Evolutionary conservation across 2,113 vertebrate species (phyloP).

Genomic region (Lagopus leucura): DNA sequence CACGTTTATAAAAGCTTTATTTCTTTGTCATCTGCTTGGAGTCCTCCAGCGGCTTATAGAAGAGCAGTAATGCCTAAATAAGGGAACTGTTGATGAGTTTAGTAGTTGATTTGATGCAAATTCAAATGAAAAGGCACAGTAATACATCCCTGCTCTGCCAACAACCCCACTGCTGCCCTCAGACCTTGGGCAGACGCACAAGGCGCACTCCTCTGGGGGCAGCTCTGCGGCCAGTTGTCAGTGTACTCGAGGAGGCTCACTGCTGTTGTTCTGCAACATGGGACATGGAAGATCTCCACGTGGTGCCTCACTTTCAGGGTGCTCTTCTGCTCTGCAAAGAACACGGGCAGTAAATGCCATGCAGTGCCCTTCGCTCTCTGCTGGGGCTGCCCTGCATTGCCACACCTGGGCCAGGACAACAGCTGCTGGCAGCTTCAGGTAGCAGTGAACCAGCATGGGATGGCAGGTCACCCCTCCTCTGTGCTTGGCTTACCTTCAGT

Average conservation of each 20-base stretch:
- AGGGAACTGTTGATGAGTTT: background rate
- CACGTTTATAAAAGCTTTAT: background rate
- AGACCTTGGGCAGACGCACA: no score
- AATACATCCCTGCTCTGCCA: background rate
- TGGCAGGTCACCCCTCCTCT: background rate
- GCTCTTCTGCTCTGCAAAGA: background rate
- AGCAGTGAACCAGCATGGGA: background rate
- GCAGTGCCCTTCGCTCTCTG: background rate
- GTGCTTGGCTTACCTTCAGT: background rate
- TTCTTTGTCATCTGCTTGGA: background rate
- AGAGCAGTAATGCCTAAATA: background rate
- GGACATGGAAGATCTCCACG: no score
- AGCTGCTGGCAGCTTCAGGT: background rate
- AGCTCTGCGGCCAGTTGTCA: no score
- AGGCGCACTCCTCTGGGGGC: no score
- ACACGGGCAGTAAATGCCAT: background rate
- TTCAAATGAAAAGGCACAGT: background rate
- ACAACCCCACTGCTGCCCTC: no score
- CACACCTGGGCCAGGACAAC: background rate
- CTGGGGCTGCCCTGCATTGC: background rate
- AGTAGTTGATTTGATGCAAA: background rate
- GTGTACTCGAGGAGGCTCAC: rapidly evolving
- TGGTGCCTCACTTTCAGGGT: background rate
- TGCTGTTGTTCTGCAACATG: rapidly evolving
- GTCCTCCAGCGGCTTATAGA: background rate